Percentiles rank a stretch among this genome's conserved stretches.
Conservation (phyloP, 2,113 vertebrate genomes). For the Calidris pugnax region DNA sequence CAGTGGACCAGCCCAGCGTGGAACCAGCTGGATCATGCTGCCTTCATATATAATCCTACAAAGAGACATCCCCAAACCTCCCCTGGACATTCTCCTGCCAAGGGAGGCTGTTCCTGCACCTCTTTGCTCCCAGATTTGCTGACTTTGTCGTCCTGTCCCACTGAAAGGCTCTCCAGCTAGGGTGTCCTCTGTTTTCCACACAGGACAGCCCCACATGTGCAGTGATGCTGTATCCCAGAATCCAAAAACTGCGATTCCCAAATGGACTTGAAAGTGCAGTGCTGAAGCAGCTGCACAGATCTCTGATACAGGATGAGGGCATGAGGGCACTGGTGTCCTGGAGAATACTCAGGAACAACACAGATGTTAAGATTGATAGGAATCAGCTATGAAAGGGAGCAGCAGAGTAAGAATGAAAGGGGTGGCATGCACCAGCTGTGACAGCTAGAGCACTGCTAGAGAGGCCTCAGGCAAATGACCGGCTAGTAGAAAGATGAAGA, state of each 20-base stretch:
- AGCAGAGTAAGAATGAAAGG: not conserved
- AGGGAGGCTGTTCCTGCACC: not conserved
- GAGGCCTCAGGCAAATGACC: not conserved
- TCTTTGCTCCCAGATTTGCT: not conserved
- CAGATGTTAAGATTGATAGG: not conserved
- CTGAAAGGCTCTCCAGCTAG: not conserved
- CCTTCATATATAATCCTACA: not conserved
- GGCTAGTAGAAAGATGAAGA: not conserved
- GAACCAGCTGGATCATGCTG: not conserved
- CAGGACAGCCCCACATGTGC: not conserved
- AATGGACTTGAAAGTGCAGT: not conserved
- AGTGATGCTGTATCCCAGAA: not conserved
- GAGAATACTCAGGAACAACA: not conserved
- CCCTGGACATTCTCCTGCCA: not conserved
- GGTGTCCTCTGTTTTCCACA: not conserved
- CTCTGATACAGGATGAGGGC: not conserved
- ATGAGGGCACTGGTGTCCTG: not conserved
- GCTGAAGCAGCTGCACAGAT: not conserved
- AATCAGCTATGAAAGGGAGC: not conserved
- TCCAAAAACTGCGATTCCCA: not conserved
- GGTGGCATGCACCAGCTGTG: not conserved
- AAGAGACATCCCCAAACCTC: not conserved
- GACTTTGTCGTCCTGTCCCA: not conserved
- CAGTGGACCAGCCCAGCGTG: too few relatives aligned
- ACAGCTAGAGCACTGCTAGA: not conserved